Percentiles rank a stretch among this genome's conserved stretches.
Evolutionary conservation across 2,797 vertebrate species (phyloP).

Genomic region (Phalanger gymnotis): DNA sequence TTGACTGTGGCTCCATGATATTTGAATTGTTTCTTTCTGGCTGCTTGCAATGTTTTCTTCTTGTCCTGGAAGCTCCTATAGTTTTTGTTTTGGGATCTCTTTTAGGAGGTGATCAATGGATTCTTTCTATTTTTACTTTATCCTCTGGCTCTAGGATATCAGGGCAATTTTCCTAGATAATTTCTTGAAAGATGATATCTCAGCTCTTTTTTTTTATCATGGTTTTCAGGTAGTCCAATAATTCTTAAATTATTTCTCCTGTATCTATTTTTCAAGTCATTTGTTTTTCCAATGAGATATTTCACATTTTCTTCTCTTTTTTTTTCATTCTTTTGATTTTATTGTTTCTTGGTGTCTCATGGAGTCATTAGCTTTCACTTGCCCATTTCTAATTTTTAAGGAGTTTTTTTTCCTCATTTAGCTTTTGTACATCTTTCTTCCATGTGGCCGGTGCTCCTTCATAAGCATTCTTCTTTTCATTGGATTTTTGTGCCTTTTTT

Average conservation of each 20-base stretch:
- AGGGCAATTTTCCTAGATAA: background rate
- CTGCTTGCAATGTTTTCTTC: background rate
- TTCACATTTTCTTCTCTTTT: background rate
- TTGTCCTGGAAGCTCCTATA: background rate
- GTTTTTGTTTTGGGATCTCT: background rate
- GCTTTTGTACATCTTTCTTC: background rate
- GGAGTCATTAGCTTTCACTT: background rate
- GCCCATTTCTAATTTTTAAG: background rate
- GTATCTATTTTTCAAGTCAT: background rate
- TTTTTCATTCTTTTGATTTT: background rate
- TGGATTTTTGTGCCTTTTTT: background rate
- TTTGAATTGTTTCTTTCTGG: background rate
- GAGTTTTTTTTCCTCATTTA: background rate
- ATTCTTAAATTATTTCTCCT: background rate
- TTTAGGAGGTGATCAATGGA: background rate
- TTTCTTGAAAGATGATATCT: background rate
- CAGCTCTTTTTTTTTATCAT: background rate
- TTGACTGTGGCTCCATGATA: background rate
- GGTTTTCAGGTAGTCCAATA: background rate
- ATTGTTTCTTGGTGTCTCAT: background rate
- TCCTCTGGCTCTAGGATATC: background rate
- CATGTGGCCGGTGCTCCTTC: background rate
- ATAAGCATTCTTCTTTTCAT: background rate
- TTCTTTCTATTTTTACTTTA: background rate
- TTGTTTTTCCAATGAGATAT: background rate